Percentiles rank a stretch among this genome's conserved stretches.
Evolutionary conservation across 2,797 vertebrate species (phyloP).

Genomic region (Chromis chromis): DNA sequence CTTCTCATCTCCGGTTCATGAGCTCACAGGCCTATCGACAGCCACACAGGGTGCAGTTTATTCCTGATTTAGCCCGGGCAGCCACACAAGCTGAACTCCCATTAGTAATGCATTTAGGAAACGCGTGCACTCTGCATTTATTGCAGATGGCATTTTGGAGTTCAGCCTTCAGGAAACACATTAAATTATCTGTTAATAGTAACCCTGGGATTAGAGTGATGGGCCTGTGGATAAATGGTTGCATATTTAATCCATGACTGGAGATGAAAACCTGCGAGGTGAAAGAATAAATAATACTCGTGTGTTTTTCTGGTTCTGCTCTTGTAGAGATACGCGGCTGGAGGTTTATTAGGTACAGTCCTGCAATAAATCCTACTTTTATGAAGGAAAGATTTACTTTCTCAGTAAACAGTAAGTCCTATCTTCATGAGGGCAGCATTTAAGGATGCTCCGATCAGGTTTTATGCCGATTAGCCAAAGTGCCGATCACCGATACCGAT

Average conservation of each 20-base stretch:
- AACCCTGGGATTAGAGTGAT: slow-evolving; percentile 23
- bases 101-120: slow-evolving; percentile 53
- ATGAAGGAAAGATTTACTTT: too few species aligned
- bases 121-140: slow-evolving; percentile 10
- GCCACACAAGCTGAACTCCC: slow-evolving; percentile 13
- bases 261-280: not conserved
- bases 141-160: slow-evolving; percentile 30
- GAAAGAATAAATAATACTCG: not conserved
- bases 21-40: not conserved
- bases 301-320: too few species aligned
- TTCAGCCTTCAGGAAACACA: slow-evolving; percentile 46
- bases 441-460: too few species aligned
- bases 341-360: too few species aligned
- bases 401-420: too few species aligned
- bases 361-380: too few species aligned
- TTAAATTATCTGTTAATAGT: slow-evolving; percentile 33
- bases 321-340: too few species aligned
- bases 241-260: slow-evolving; percentile 9
- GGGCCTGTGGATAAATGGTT: not conserved
- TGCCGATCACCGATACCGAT: too few species aligned
- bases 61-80: slow-evolving; percentile 31
- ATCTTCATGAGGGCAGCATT: too few species aligned
- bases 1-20: not conserved
- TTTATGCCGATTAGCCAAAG: too few species aligned
- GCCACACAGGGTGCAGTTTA: slow-evolving; percentile 24